Base-by-base conservation (phyloP, 2,113 vertebrate species). In the Accipiter virgatus region DNA sequence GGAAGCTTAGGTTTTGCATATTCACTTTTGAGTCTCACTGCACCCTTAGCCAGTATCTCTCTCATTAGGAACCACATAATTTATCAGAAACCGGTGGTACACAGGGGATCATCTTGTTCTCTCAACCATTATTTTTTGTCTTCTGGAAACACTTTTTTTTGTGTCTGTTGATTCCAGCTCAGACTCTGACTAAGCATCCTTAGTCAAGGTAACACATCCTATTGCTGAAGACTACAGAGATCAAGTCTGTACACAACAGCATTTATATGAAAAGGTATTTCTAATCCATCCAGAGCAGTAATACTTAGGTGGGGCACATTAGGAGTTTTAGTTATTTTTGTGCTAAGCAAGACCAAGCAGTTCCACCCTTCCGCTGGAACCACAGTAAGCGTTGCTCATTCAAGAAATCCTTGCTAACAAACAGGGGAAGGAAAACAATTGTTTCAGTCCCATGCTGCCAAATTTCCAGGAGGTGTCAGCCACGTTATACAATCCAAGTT, bases 391-490 rank as follows among this genome's bases (percentile, higher is more conserved):
- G 23, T 29, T 91, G 81, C 94, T 84, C 86, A 77, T 92, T 94
- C 73, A 82, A 95, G 67, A 96, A 94, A 87, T 68, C 77, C 78
- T 82, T 80, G 43, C 73, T 87, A 95, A 94, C 74, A 96, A 97
- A 97, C 70, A 89, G 91, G 91, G 84, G 93, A 97, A 97, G 86
- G 89, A 95, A 96, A 95, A 91, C 81, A 91, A 94, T 80, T 91
- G 78, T 84, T 97, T 91, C 61, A 42, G 62, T 72, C 42, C 22
- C 48, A 45, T 5, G 55, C 71, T 95, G 88, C 83, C 81, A 82
- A 65, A 85, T 97, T 95, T 95, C 94, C 86, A 97, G 85, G 79
- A 95, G 94, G 80, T 96, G 92, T 96, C 96, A 97, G 93, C 61
- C 81, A 81, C 2, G 11, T 77, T 80, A 82, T 82, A 91, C 52